These are phyloP conservation scores for Emmelina monodactyla DNA, from an alignment of 2,888 invertebrate genomes.

Conservation along the genomic window DNA sequence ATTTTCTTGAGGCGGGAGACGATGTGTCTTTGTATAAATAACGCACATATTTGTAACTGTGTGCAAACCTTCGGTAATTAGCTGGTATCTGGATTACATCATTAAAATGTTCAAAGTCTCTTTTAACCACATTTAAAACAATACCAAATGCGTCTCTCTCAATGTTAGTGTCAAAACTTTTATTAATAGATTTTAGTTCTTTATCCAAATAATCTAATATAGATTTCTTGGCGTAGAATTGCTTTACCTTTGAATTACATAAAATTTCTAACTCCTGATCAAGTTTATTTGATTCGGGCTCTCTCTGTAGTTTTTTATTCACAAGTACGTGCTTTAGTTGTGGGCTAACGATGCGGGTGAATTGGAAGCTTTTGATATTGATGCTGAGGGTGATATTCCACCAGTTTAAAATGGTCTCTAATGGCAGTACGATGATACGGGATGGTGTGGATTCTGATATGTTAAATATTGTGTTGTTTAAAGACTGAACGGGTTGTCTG, in stretches of 20 bases:
- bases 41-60: slow-evolving; percentile 28
- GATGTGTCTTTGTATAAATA: slow-evolving; percentile 24
- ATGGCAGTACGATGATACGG: not conserved
- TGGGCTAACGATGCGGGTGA: slow-evolving; percentile 20
- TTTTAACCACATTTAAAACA: slow-evolving; percentile 15
- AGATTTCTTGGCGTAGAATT: not conserved
- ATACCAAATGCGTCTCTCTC: not conserved
- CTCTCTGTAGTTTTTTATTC: slow-evolving; percentile 20
- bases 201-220: not conserved
- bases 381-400: slow-evolving; percentile 14
- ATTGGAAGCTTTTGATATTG: slow-evolving; percentile 17
- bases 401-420: not conserved
- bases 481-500: slow-evolving; percentile 20
- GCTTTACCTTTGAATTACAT: not conserved
- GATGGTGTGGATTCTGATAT: slow-evolving; percentile 13
- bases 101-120: slow-evolving; percentile 16
- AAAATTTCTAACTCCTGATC: not conserved
- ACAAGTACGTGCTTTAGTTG: slow-evolving; percentile 23
- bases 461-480: slow-evolving; percentile 31
- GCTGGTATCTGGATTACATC: slow-evolving; percentile 12
- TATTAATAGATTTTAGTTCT: too few relatives aligned
- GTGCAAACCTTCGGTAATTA: slow-evolving; percentile 19
- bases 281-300: not conserved
- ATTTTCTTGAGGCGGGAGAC: slow-evolving; percentile 9
- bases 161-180: not conserved